Base-by-base conservation (phyloP, 35 echinoderm and acorn worm genomes). In the Amphiura filiformis region DNA sequence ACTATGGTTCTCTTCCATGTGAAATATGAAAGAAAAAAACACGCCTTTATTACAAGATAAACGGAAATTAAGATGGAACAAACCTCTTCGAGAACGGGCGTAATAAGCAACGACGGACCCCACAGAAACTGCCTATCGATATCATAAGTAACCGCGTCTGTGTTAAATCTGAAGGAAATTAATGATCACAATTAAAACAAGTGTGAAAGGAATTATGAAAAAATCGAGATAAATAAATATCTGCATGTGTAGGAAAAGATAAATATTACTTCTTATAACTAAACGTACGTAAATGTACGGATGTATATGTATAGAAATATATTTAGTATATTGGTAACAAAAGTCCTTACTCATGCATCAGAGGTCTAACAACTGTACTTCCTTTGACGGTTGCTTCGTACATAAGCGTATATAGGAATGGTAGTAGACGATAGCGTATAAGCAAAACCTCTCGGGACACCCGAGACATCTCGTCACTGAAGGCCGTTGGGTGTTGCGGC, bases 41-140 rank as follows among this genome's bases (percentile, higher is more conserved):
- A n/a, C n/a, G n/a, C n/a, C n/a, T n/a, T n/a, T n/a, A n/a, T n/a
- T n/a, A n/a, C n/a, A n/a, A n/a, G n/a, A n/a, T n/a, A n/a, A n/a
- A n/a, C n/a, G n/a, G n/a, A n/a, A n/a, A n/a, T n/a, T n/a, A n/a
- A n/a, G n/a, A n/a, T n/a, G n/a, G n/a, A n/a, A n/a, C n/a, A n/a
- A n/a, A 98, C 96, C 90, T 94, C 79, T 38, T 92, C 90, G 0
- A 98, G 41, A 0, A 98, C 96, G 14, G 96, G 96, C 13, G 96
- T 89, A 15, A 98, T 88, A 64, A 98, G 84, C 15, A 98, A 90
- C 5, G 78, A 83, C 26, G 92, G 86, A 49, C 96, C 96, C 96
- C 92, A 94, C 23, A 98, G 80, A 30, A 98, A 89, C 52, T 98
- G 96, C 0, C 90, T 75, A 36, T 98, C 96, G 14, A 98, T 35